A percentile compares a stretch with the other conserved stretches of the same genome.
These are phyloP conservation scores for Mactromeris polynyma DNA, from an alignment of 2,888 invertebrate species.

Conservation along the genomic window DNA sequence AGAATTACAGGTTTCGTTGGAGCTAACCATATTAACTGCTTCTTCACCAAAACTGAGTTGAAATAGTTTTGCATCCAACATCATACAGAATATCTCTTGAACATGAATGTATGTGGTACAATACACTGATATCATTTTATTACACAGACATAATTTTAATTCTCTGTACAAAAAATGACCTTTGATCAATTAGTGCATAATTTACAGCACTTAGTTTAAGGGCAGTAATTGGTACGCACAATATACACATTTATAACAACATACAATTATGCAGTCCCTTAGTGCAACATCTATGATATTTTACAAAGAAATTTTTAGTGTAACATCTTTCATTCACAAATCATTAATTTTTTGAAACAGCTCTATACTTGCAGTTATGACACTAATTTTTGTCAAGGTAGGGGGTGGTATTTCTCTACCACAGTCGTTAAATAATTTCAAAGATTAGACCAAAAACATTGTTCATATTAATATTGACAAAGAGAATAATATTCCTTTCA, in stretches of 20 bases:
- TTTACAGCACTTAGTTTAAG: not conserved
- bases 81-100: not conserved
- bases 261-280: not conserved
- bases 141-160: not conserved
- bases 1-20: too few relatives aligned
- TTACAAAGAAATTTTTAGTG: not conserved
- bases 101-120: not conserved
- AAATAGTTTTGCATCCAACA: too few relatives aligned
- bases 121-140: too few relatives aligned
- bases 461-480: slow-evolving; percentile 27
- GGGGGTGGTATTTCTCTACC: not conserved
- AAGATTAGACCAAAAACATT: slow-evolving; percentile 17
- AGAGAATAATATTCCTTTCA: slow-evolving; percentile 24
- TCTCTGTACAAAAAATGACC: not conserved
- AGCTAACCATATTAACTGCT: too few relatives aligned
- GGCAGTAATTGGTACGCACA: not conserved
- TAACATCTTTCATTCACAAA: not conserved
- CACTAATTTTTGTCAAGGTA: not conserved
- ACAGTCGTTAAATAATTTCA: slow-evolving; percentile 10
- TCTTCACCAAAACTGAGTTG: too few relatives aligned
- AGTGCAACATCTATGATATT: not conserved
- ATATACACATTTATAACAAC: not conserved
- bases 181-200: not conserved
- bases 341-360: not conserved
- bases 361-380: not conserved